Evolutionary conservation across 2,113 vertebrate genomes (phyloP).

Genomic region (Donacobius atricapilla): DNA sequence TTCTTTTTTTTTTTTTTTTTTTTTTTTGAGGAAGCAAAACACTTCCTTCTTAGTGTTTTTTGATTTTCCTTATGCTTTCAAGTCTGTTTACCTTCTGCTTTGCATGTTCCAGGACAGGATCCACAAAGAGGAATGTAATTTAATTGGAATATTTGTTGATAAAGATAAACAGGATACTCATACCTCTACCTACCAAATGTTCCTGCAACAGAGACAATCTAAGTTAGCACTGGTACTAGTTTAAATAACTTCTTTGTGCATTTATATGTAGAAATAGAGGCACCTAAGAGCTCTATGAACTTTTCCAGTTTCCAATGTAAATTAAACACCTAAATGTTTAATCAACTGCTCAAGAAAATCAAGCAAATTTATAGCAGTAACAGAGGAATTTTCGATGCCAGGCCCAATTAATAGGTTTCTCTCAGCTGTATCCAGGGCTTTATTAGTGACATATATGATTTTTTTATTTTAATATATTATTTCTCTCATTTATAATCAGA

Average conservation of each 20-base stretch:
- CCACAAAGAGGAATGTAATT: neutral
- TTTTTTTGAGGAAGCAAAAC: neutral
- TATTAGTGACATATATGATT: neutral
- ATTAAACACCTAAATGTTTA: neutral
- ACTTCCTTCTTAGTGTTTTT: neutral
- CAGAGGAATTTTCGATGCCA: neutral
- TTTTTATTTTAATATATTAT: neutral
- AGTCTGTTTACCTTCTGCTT: neutral
- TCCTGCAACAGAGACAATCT: neutral
- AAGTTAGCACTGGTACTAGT: neutral
- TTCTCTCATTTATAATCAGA: neutral
- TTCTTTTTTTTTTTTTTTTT: neutral
- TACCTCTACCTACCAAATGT: neutral
- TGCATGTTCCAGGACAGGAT: neutral
- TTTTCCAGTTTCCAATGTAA: neutral
- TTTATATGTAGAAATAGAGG: neutral
- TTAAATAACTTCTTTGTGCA: neutral
- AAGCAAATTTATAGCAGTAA: neutral
- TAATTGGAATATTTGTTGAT: neutral
- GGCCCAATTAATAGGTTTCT: neutral
- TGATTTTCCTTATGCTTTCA: neutral
- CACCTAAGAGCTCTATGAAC: neutral
- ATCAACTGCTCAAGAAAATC: neutral
- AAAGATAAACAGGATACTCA: neutral
- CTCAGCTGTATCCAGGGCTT: neutral